These are phyloP conservation scores for Lasioglossum figueresi DNA, from an alignment of 2,888 invertebrate genomes.

Conservation along the genomic window DNA sequence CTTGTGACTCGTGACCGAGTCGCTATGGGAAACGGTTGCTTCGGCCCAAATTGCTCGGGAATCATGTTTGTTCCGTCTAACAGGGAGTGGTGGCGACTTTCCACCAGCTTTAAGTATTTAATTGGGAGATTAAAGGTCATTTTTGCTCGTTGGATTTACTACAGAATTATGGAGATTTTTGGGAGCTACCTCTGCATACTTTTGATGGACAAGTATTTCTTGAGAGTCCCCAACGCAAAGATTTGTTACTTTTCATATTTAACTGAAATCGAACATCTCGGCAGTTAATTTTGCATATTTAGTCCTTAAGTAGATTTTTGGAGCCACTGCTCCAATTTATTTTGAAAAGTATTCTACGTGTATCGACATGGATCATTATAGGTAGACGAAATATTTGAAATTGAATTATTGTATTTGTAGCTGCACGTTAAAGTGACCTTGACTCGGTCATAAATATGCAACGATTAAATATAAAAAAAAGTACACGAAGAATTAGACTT, in stretches of 20 bases:
- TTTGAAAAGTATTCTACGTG: too few species aligned
- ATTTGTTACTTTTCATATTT: background rate
- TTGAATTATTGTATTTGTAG: background rate
- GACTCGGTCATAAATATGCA: background rate
- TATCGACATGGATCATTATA: background rate
- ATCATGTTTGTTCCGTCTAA: background rate
- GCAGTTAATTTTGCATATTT: background rate
- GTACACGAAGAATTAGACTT: background rate
- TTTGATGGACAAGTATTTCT: background rate
- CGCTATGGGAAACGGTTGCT: background rate
- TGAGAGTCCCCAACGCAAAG: background rate
- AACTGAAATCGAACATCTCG: too few species aligned
- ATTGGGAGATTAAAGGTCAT: background rate
- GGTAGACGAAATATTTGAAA: background rate
- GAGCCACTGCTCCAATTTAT: too few species aligned
- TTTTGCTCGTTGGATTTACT: background rate
- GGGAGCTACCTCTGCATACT: too few species aligned
- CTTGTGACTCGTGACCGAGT: slow-evolving; percentile 9
- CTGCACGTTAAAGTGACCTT: background rate
- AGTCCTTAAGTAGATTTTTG: too few species aligned
- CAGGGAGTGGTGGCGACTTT: background rate
- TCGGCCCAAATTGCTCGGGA: background rate
- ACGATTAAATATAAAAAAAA: background rate
- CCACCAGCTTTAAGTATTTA: background rate
- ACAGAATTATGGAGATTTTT: background rate